Conservation (phyloP, 2,888 invertebrate genomes). For the Pimpla rufipes region DNA sequence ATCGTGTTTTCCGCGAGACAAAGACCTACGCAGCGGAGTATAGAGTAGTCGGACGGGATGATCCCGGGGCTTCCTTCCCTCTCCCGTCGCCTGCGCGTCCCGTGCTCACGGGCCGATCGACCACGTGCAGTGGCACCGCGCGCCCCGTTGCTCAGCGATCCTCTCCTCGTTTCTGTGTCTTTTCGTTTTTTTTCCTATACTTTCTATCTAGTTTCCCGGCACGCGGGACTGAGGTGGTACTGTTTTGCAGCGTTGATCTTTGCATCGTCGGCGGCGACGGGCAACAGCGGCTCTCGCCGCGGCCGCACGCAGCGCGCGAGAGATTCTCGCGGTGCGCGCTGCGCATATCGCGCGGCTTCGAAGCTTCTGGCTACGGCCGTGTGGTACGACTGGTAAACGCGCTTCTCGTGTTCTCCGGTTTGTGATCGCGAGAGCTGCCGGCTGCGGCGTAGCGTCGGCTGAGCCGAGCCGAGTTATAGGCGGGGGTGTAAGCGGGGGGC, state of each 20-base stretch:
- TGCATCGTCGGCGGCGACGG: background rate
- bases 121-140: constrained; percentile 4
- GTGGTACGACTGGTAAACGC: constrained; percentile 2
- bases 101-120: background rate
- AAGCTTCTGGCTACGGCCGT: constrained; percentile 31
- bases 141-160: background rate
- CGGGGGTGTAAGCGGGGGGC: constrained; percentile 55
- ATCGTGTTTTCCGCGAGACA: constrained; percentile 11
- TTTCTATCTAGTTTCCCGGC: background rate
- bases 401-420: constrained; percentile 24
- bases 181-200: constrained; percentile 18
- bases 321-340: background rate
- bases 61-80: constrained; percentile 11
- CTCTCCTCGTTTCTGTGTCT: background rate
- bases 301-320: background rate
- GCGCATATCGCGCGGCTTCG: constrained; percentile 20
- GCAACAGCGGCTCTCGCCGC: background rate
- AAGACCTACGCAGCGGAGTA: constrained; percentile 7
- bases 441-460: constrained; percentile 13
- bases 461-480: constrained; percentile 34
- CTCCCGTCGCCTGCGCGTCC: background rate
- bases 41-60: constrained; percentile 5
- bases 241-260: constrained; percentile 6
- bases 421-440: constrained; percentile 18
- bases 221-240: background rate